Base-by-base conservation (phyloP, 2,888 invertebrate genomes). In the Nomada hirtipes region DNA sequence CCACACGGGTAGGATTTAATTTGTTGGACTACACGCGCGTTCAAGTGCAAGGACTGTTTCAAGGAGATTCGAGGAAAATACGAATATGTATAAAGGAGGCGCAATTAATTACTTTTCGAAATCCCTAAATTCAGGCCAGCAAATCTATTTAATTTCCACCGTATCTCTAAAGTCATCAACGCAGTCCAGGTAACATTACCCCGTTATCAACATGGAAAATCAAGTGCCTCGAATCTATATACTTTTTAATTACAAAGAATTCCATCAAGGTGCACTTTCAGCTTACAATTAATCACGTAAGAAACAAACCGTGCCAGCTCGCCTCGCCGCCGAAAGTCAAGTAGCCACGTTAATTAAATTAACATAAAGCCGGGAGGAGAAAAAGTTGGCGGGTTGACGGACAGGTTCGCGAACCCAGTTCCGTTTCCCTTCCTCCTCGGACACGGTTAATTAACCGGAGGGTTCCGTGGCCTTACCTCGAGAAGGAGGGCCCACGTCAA, bases 401-500 rank as follows among this genome's bases (percentile, higher is more conserved):
- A 82, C 73, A 65, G 74, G 65, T 83, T 83, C 78, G 73, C 69
- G 73, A 78, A 71, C 73, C 55, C 61, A 47, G 65, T 67, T 70
- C 73, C 77, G 72, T 78, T 65, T 70, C 55, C 59, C 73, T 74
- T 64, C 53, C 64, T 60, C 61, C 44, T 20, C 63, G 60, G 42
- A 13, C 44, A 64, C 50, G 77, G 64, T 74, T 88, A 85, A 81
- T 86, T 87, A 84, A 83, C 83, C 79, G 65, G 73, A 20, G 67
- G 71, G 67, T 82, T 82, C 61, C 80, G 65, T 59, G 64, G 82
- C 53, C 42, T 55, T 47, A 9, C 57, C 59, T 55, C 55, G 50
- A 44, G 63, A 69, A 76, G 60, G 55, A 69, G 80, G 73, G 84
- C 68, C 76, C 26, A 36, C 57, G 89, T 89, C 89, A 86, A 88